Base-by-base conservation (phyloP, 2,113 vertebrate species). In the Thalassoma bifasciatum region DNA sequence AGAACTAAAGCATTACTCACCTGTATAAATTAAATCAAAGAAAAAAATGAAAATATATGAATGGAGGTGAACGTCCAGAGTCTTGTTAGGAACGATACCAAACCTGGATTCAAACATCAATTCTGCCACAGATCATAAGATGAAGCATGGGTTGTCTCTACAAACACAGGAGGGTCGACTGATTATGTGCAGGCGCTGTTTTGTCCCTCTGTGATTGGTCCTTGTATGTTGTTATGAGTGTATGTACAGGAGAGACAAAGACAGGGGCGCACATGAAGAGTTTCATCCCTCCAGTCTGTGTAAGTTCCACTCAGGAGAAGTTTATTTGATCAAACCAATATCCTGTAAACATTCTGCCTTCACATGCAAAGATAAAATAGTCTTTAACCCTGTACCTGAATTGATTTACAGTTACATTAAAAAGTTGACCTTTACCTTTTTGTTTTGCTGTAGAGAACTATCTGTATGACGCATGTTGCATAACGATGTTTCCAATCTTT, bases 161-260 rank as follows among this genome's bases (percentile, higher is more conserved):
- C 70, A 64, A 58, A 73, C 46, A 23, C 3, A 52, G 22, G 26
- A 0, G 2, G 22, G 50, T 0, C 23, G 21, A 24, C n/a, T 26
- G 38, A 26, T 22, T 40, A 51, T 24, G 8, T 53, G 24, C 1
- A 3, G 26, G 34, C 36, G 24, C 2, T 2, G 17, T 46, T 36
- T 57, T 47, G 10, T 34, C n/a, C 10, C 44, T 50, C 77, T 61
- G 56, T 61, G 78, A 83, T 82, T 81, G 79, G 64, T 69, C 38
- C 12, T 1, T 1, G 23, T 19, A 19, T 44, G 37, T 78, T 57
- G 61, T 59, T 54, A 58, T 47, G 50, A n/a, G 19, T 37, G 58
- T 66, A 1, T 37, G 11, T 8, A 24, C 46, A 49, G 46, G 17
- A n/a, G 23, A 66, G 42, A 64, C 19, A 5, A 5, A 30, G 34